phyloP scores from a whole-genome alignment of 2,888 invertebrate genomes.

The Phaonia tiefii region DNA sequence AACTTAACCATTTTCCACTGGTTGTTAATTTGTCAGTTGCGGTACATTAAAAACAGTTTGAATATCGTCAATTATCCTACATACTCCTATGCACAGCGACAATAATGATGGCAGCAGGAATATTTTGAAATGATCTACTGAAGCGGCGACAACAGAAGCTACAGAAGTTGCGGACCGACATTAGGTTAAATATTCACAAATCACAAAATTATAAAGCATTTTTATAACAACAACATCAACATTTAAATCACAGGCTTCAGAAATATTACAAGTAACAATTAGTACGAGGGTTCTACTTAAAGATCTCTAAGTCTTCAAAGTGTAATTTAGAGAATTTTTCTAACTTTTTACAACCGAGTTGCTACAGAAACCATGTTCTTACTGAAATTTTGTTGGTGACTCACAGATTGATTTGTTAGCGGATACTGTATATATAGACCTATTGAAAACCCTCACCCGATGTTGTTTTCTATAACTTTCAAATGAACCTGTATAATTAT shows the following conservation, averaged over 20 bases:
- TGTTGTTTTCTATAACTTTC: no score
- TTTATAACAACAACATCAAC: slow-evolving; percentile 37
- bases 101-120: slow-evolving; percentile 18
- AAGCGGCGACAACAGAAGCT: slow-evolving; percentile 11
- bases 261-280: slow-evolving; percentile 29
- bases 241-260: slow-evolving; percentile 14
- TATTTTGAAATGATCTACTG: slow-evolving; percentile 47
- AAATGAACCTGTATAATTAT: no score
- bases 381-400: no score
- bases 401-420: no score
- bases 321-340: no score
- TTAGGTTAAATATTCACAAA: slow-evolving; percentile 51
- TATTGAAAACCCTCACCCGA: no score
- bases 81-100: slow-evolving; percentile 13
- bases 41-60: slow-evolving; percentile 67
- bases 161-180: neutral
- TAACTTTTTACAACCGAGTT: no score
- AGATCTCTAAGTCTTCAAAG: no score
- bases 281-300: slow-evolving; percentile 3
- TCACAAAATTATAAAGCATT: slow-evolving; percentile 58
- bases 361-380: no score
- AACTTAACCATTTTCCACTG: slow-evolving; percentile 56
- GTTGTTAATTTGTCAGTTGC: slow-evolving; percentile 68
- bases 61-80: slow-evolving; percentile 39
- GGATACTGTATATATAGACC: no score